A percentile compares a stretch with the other conserved stretches of the same genome.
Conservation (phyloP, 37 sponge, comb jelly and placozoan species). For the Diacarnus erythraeanus region DNA sequence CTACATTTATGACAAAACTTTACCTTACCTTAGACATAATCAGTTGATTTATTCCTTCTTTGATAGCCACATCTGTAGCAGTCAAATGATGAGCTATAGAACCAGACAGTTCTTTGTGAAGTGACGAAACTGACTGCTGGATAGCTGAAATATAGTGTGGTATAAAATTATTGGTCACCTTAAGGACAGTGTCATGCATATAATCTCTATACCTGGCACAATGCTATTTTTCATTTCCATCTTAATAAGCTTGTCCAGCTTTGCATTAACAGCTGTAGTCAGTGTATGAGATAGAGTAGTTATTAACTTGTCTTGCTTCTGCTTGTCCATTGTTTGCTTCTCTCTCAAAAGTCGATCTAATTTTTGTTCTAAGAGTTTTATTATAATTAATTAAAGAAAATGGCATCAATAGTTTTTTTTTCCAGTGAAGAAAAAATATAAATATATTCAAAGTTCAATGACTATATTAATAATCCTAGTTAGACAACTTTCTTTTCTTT, state of each 20-base stretch:
- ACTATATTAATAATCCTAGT: no score
- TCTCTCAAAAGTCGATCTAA: constrained; percentile 46
- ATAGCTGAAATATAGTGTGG: constrained; percentile 42
- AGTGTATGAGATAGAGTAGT: constrained; percentile 48
- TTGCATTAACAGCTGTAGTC: constrained; percentile 46
- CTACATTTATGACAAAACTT: no score
- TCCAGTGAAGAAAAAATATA: no score
- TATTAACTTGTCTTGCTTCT: constrained; percentile 58
- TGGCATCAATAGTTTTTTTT: no score
- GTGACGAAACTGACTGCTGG: constrained; percentile 14
- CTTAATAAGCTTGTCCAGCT: constrained; percentile 80
- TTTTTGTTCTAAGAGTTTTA: constrained; percentile 73
- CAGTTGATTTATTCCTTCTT: constrained; percentile 16
- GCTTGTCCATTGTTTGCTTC: constrained; percentile 46
- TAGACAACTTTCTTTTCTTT: no score
- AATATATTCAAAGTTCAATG: no score
- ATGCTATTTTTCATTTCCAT: constrained; percentile 72
- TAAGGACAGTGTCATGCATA: no score
- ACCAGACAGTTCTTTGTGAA: constrained; percentile 21
- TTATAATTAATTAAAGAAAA: no score
- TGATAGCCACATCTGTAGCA: constrained; percentile 36
- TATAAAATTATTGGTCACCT: neutral
- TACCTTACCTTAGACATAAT: constrained; percentile 32
- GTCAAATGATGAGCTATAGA: constrained; percentile 19
- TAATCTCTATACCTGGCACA: constrained; percentile 46